A percentile compares a stretch with the other conserved stretches of the same genome.
phyloP scores from a whole-genome alignment of 2,888 invertebrate species.

The Pharmacophagus antenor region DNA sequence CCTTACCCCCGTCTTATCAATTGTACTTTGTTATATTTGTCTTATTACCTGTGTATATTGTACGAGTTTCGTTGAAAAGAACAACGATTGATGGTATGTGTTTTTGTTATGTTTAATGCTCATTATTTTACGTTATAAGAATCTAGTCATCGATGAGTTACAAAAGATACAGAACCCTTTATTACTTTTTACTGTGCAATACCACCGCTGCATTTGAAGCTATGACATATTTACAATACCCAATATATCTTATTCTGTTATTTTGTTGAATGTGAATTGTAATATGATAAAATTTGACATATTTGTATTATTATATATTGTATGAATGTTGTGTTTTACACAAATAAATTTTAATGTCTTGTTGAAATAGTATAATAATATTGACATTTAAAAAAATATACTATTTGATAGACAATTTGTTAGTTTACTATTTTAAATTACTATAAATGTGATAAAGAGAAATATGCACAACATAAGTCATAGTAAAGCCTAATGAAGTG shows the following conservation, averaged over 20 bases:
- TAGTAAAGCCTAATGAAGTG: conserved; percentile 74
- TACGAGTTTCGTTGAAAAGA: conserved; percentile 28
- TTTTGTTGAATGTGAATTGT: conserved; percentile 7
- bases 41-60: background rate
- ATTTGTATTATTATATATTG: conserved; percentile 22
- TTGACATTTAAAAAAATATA: conserved; percentile 40
- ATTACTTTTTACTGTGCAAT: conserved; percentile 11
- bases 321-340: conserved; percentile 23
- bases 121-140: conserved; percentile 77
- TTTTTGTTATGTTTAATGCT: conserved; percentile 75
- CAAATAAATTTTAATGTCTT: conserved; percentile 37
- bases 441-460: conserved; percentile 75
- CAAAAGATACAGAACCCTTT: conserved; percentile 54
- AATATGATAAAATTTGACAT: conserved; percentile 5
- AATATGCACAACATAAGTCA: conserved; percentile 76
- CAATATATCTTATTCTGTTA: conserved; percentile 9
- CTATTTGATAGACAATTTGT: conserved; percentile 58
- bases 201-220: conserved; percentile 9
- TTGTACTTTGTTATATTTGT: conserved; percentile 10
- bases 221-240: conserved; percentile 17
- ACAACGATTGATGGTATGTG: conserved; percentile 48
- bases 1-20: conserved; percentile 2
- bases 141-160: conserved; percentile 77
- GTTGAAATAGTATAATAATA: conserved; percentile 51
- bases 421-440: conserved; percentile 56